These are phyloP conservation scores for Bombyx huttoni DNA, from an alignment of 2,888 invertebrate species.

Conservation along the genomic window DNA sequence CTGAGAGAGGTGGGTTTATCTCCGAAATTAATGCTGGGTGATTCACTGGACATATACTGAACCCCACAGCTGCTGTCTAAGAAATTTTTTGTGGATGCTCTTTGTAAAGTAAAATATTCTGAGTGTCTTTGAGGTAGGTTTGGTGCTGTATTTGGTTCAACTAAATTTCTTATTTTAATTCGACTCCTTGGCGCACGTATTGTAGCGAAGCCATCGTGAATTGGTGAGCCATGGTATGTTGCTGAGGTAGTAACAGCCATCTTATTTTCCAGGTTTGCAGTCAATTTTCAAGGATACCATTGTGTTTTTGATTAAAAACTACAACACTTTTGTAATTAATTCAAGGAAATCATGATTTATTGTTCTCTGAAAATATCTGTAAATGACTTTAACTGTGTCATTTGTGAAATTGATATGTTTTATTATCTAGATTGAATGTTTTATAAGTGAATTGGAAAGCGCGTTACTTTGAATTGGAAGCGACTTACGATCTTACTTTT, in stretches of 20 bases:
- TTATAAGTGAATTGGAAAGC: background rate
- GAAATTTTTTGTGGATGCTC: constrained; percentile 53
- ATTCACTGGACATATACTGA: constrained; percentile 41
- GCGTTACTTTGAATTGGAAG: background rate
- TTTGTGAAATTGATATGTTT: background rate
- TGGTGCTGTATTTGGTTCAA: constrained; percentile 48
- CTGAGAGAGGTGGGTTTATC: constrained; percentile 48
- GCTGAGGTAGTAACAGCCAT: constrained; percentile 62
- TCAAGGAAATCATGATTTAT: too few relatives aligned
- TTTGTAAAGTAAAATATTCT: constrained; percentile 64
- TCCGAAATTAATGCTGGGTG: constrained; percentile 20
- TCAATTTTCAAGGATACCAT: background rate
- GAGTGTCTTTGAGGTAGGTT: constrained; percentile 66
- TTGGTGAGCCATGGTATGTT: constrained; percentile 69
- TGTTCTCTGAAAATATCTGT: too few relatives aligned
- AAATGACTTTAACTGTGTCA: background rate
- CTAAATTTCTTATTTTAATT: constrained; percentile 61
- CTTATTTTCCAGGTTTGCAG: background rate
- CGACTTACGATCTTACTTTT: background rate
- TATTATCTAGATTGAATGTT: background rate
- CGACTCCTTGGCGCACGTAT: constrained; percentile 76
- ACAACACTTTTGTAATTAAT: background rate
- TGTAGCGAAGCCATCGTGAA: constrained; percentile 92
- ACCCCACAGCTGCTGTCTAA: constrained; percentile 51
- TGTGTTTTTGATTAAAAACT: background rate